Conservation (phyloP, 2,888 invertebrate genomes). For the Microplitis deprimator region DNA sequence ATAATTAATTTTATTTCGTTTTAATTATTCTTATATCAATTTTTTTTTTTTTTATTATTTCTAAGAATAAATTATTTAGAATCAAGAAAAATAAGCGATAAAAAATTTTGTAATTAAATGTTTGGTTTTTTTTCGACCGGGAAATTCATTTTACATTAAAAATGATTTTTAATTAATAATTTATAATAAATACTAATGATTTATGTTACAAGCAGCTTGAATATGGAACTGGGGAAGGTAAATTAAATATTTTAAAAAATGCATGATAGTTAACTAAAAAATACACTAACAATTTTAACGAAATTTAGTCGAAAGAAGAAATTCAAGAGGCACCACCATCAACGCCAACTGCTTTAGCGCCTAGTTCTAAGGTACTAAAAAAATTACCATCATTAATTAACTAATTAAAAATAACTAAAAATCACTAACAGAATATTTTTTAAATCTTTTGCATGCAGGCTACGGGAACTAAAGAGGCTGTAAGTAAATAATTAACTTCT, state of each 20-base stretch:
- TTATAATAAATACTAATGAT: too few species aligned
- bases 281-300: slow-evolving; percentile 21
- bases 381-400: slow-evolving; percentile 25
- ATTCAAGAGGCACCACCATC: slow-evolving; percentile 59
- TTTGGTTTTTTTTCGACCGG: too few species aligned
- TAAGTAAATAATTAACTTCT: not conserved
- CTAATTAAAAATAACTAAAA: not conserved
- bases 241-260: slow-evolving; percentile 38
- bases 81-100: too few species aligned
- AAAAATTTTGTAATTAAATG: too few species aligned
- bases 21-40: too few species aligned
- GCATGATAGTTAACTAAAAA: slow-evolving; percentile 34
- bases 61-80: too few species aligned
- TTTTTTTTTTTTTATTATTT: too few species aligned
- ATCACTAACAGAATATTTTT: not conserved
- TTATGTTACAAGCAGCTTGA: not conserved
- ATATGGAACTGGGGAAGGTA: not conserved
- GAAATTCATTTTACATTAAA: too few species aligned
- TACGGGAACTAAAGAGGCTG: slow-evolving; percentile 1
- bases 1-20: too few species aligned
- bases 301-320: slow-evolving; percentile 61
- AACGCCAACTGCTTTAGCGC: slow-evolving; percentile 63
- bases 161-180: too few species aligned
- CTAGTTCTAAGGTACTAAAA: slow-evolving; percentile 62
- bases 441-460: not conserved